These are phyloP conservation scores for Phymanthus crucifer DNA, from an alignment of 92 coral and sea anemone species.

Conservation along the genomic window DNA sequence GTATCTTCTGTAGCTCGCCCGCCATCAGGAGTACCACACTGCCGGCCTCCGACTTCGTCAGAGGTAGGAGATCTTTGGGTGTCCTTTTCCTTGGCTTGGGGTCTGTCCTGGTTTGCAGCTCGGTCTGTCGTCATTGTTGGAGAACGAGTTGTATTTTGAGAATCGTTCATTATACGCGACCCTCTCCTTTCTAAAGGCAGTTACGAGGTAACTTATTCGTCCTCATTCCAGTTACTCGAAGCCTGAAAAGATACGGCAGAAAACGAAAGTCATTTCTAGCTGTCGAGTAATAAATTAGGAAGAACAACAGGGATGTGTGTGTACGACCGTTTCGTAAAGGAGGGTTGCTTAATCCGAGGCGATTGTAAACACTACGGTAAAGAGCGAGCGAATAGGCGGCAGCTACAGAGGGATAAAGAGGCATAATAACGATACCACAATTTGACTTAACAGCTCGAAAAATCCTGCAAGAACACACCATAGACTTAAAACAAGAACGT, in stretches of 20 bases:
- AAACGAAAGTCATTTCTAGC: not conserved
- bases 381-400: slow-evolving; percentile 36
- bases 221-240: slow-evolving; percentile 56
- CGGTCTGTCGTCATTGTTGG: slow-evolving; percentile 95
- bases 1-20: slow-evolving; percentile 46
- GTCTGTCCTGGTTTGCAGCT: slow-evolving; percentile 37
- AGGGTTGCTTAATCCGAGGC: slow-evolving; percentile 13
- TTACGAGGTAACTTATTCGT: slow-evolving; percentile 35
- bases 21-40: slow-evolving; percentile 48
- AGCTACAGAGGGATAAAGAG: slow-evolving; percentile 14
- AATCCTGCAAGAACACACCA: slow-evolving; percentile 20
- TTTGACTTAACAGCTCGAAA: slow-evolving; percentile 3
- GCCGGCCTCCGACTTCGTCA: slow-evolving; percentile 52
- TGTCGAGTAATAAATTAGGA: not conserved
- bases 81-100: slow-evolving; percentile 49
- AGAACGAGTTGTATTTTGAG: slow-evolving; percentile 70
- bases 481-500: slow-evolving; percentile 57
- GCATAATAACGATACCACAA: slow-evolving; percentile 23
- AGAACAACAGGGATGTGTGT: slow-evolving; percentile 7
- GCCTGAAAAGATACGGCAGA: slow-evolving; percentile 36
- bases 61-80: slow-evolving; percentile 48
- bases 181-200: slow-evolving; percentile 43
- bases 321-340: not conserved
- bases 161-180: slow-evolving; percentile 96
- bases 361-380: slow-evolving; percentile 16